A percentile compares a stretch with the other conserved stretches of the same genome.
These are phyloP conservation scores for Mycetomoellerius zeteki DNA, from an alignment of 1,140 invertebrate species.

Conservation along the genomic window DNA sequence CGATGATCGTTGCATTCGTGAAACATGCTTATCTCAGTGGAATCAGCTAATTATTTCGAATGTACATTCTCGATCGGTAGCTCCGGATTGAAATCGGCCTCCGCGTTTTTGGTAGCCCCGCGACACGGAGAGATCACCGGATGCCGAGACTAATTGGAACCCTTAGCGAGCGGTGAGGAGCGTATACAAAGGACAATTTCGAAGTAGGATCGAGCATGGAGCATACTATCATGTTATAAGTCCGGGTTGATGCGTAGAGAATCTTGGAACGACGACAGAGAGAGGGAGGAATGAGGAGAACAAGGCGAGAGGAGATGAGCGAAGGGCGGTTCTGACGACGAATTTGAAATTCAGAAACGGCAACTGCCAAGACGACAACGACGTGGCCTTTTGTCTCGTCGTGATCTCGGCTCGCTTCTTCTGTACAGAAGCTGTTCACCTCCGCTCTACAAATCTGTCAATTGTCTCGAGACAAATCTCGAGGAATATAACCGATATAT, in stretches of 20 bases:
- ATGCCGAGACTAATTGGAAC: conserved; percentile 86
- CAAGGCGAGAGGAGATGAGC: conserved; percentile 13
- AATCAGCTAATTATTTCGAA: conserved; percentile 87
- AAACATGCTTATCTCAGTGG: conserved; percentile 82
- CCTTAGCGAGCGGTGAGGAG: conserved; percentile 80
- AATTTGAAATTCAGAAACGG: conserved; percentile 86
- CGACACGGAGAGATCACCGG: conserved; percentile 79
- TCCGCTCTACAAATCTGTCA: conserved; percentile 85
- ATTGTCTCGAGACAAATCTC: conserved; percentile 85
- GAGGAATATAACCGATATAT: conserved; percentile 78
- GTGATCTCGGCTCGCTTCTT: conserved; percentile 61
- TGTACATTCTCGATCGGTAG: conserved; percentile 83
- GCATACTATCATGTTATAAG: conserved; percentile 48
- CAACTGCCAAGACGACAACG: conserved; percentile 59
- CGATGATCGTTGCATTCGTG: conserved; percentile 80
- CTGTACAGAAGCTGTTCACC: conserved; percentile 69
- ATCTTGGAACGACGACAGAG: conserved; percentile 31
- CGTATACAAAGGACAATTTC: conserved; percentile 69
- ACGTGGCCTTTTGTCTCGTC: conserved; percentile 82
- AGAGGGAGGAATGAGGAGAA: conserved; percentile 26
- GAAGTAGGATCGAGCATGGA: conserved; percentile 35
- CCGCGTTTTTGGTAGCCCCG: conserved; percentile 82
- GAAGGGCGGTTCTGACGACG: conserved; percentile 57
- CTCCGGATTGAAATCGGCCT: conserved; percentile 81
- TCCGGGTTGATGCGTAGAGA: conserved; percentile 50